Percentiles rank a stretch among this genome's conserved stretches.
These are phyloP conservation scores for Drosophila mulleri DNA, from an alignment of 2,888 invertebrate genomes.

Conservation along the genomic window DNA sequence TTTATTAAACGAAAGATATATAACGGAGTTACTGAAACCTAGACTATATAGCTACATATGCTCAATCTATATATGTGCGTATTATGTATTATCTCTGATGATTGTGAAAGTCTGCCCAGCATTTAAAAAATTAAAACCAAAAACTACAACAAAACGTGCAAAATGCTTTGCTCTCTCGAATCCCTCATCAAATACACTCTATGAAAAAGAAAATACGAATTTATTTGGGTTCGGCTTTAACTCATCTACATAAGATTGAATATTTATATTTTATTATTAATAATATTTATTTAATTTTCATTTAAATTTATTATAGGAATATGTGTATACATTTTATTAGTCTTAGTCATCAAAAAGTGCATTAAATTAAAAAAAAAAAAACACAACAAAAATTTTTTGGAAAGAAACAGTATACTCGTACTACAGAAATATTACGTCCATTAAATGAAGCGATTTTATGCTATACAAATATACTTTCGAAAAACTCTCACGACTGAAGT, in stretches of 20 bases:
- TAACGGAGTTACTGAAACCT: constrained; percentile 36
- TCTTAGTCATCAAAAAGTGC: constrained; percentile 69
- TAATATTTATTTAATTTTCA: constrained; percentile 35
- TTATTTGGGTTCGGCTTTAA: constrained; percentile 42
- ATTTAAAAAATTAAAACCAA: constrained; percentile 53
- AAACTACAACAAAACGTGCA: constrained; percentile 30
- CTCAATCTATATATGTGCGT: constrained; percentile 44
- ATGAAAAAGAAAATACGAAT: constrained; percentile 20
- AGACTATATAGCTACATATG: constrained; percentile 50
- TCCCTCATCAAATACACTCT: constrained; percentile 31
- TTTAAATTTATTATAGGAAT: constrained; percentile 83
- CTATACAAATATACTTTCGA: constrained; percentile 43
- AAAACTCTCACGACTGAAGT: constrained; percentile 38
- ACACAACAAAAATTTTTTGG: constrained; percentile 16
- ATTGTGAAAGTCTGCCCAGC: constrained; percentile 65
- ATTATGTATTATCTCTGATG: constrained; percentile 27
- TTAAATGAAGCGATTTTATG: constrained; percentile 61
- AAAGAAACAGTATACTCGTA: constrained; percentile 46
- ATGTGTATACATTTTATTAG: constrained; percentile 85
- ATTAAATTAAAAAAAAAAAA: constrained; percentile 66
- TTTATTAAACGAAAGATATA: constrained; percentile 39
- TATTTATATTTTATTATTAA: constrained; percentile 42
- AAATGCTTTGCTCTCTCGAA: constrained; percentile 51
- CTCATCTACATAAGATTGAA: constrained; percentile 43
- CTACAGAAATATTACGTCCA: constrained; percentile 64